phyloP scores from a whole-genome alignment of 2,888 invertebrate species.

The Empis stercorea region DNA sequence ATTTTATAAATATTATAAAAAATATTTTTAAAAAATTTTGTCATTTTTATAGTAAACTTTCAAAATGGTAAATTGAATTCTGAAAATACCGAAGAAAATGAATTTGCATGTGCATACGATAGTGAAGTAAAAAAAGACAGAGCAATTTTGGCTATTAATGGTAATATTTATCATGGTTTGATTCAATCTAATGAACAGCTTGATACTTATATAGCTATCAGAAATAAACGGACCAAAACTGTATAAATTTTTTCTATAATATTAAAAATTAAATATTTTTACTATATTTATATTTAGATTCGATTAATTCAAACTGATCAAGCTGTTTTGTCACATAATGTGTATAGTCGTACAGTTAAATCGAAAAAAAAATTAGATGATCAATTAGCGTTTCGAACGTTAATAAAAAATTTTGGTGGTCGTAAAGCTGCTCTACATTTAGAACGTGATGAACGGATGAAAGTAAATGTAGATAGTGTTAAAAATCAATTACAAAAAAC shows the following conservation, averaged over 20 bases:
- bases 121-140: background rate
- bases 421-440: conserved; percentile 22
- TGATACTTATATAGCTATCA: background rate
- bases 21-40: too few relatives aligned
- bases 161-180: background rate
- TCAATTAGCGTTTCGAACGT: conserved; percentile 13
- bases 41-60: background rate
- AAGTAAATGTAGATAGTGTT: conserved; percentile 25
- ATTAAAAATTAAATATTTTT: background rate
- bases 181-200: background rate
- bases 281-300: conserved; percentile 11
- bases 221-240: background rate
- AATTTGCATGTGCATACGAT: background rate
- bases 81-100: background rate
- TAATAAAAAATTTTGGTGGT: conserved; percentile 29
- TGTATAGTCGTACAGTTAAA: background rate
- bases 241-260: too few relatives aligned
- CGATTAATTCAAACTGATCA: conserved; percentile 12
- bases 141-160: background rate
- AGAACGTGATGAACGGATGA: conserved; percentile 23
- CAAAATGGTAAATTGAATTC: background rate
- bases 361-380: conserved; percentile 14
- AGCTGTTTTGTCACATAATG: conserved; percentile 5
- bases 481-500: conserved; percentile 26
- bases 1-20: too few relatives aligned